Evolutionary conservation across 2,797 vertebrate genomes (phyloP).

Genomic region (Spinus pinus): DNA sequence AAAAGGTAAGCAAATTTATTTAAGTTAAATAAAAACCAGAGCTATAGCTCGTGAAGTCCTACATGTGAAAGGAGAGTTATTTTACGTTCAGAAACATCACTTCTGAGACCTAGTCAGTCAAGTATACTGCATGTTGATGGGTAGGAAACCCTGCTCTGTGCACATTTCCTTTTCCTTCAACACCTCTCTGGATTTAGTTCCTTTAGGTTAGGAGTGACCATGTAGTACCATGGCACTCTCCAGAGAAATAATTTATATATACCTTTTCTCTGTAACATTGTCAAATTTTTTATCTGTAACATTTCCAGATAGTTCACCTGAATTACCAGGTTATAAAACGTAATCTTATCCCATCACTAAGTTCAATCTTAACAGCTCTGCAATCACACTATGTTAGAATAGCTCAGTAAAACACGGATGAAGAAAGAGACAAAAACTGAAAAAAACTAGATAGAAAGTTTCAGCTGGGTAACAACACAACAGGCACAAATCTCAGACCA

Average conservation of each 20-base stretch:
- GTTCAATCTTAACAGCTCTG: neutral
- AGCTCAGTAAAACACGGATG: fast-evolving
- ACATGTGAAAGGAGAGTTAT: neutral
- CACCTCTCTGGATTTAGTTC: neutral
- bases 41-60: neutral
- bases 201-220: neutral
- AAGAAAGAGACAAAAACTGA: neutral
- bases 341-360: neutral
- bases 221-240: neutral
- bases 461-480: neutral
- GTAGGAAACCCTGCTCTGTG: neutral
- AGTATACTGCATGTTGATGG: neutral
- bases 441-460: neutral
- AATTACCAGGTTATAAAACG: neutral
- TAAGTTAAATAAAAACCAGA: neutral
- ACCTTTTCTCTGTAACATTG: neutral
- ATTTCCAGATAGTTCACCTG: neutral
- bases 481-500: neutral
- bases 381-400: fast-evolving
- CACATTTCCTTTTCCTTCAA: neutral
- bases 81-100: neutral
- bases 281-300: neutral
- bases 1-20: neutral
- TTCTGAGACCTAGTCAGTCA: neutral
- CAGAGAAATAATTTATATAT: fast-evolving